Evolutionary conservation across 2,113 vertebrate species (phyloP).

Genomic region (Podocnemis expansa): DNA sequence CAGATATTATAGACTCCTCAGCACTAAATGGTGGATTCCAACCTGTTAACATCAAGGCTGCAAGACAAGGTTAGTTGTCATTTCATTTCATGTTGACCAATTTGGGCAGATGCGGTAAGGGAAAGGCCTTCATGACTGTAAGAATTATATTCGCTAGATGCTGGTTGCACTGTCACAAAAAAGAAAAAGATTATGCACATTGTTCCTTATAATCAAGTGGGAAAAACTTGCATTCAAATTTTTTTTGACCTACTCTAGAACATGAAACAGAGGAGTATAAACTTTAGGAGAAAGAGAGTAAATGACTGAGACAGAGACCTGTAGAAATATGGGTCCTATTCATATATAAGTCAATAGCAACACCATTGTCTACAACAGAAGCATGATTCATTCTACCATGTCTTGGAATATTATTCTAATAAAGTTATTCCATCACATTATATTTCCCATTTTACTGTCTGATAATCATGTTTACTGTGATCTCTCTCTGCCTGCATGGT

Average conservation of each 20-base stretch:
- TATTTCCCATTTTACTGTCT: background rate
- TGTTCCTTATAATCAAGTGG: background rate
- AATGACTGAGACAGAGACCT: background rate
- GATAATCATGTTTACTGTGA: background rate
- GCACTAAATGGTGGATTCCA: conserved; percentile 94
- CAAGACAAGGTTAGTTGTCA: conserved; percentile 87
- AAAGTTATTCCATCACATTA: background rate
- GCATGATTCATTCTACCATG: background rate
- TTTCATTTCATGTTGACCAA: background rate
- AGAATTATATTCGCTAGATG: background rate
- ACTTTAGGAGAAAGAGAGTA: background rate
- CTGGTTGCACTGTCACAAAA: background rate
- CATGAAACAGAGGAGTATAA: background rate
- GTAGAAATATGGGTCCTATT: background rate
- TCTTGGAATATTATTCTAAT: background rate
- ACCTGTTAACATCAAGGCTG: conserved; percentile 94
- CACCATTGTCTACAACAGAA: background rate
- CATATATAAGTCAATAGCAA: conserved; percentile 23
- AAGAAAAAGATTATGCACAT: background rate
- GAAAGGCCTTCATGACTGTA: background rate
- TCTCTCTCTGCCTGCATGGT: background rate
- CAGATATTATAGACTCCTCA: conserved; percentile 92
- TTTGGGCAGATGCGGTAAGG: background rate
- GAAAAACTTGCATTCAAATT: rapidly evolving
- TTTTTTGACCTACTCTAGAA: background rate